phyloP scores from a whole-genome alignment of 2,113 vertebrate species.

The Melanotaenia duboulayi region DNA sequence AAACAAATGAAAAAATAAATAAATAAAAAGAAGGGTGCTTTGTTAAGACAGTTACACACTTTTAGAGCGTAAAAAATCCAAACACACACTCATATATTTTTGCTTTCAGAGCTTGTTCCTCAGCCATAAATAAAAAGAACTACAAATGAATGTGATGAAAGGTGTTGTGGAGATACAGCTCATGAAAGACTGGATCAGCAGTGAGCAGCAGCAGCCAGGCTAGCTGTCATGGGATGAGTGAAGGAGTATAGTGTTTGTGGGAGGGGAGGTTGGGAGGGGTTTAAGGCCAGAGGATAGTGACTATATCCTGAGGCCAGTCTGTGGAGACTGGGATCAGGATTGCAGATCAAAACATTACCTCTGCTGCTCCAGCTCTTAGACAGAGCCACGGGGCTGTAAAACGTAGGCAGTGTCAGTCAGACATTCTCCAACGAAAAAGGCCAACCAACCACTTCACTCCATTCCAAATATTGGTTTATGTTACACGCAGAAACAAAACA shows the following conservation, averaged over 20 bases:
- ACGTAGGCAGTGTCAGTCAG: slow-evolving; percentile 74
- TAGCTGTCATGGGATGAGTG: slow-evolving; percentile 59
- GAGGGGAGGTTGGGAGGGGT: not conserved
- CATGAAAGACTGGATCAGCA: slow-evolving; percentile 59
- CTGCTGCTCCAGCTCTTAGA: slow-evolving; percentile 75
- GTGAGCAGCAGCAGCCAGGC: slow-evolving; percentile 73
- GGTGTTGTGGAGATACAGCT: slow-evolving; percentile 41
- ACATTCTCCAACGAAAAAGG: slow-evolving; percentile 44
- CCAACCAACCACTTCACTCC: slow-evolving; percentile 43
- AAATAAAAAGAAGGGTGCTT: slow-evolving; percentile 16
- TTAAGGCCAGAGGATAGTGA: slow-evolving; percentile 68
- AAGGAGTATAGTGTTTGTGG: slow-evolving; percentile 26
- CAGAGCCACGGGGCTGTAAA: slow-evolving; percentile 81
- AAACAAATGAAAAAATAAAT: slow-evolving; percentile 10
- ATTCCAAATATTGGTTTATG: slow-evolving; percentile 38
- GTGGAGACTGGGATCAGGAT: slow-evolving; percentile 62
- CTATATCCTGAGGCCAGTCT: slow-evolving; percentile 71
- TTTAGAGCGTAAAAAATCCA: not conserved
- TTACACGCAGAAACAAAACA: slow-evolving; percentile 61
- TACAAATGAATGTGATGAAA: slow-evolving; percentile 32
- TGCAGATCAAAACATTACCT: slow-evolving; percentile 78
- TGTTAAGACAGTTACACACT: slow-evolving; percentile 29
- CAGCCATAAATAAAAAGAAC: slow-evolving; percentile 14
- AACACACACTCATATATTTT: slow-evolving; percentile 16
- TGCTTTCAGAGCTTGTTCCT: slow-evolving; percentile 10